Conservation (phyloP, 2,888 invertebrate species). For the Apoda limacodes region DNA sequence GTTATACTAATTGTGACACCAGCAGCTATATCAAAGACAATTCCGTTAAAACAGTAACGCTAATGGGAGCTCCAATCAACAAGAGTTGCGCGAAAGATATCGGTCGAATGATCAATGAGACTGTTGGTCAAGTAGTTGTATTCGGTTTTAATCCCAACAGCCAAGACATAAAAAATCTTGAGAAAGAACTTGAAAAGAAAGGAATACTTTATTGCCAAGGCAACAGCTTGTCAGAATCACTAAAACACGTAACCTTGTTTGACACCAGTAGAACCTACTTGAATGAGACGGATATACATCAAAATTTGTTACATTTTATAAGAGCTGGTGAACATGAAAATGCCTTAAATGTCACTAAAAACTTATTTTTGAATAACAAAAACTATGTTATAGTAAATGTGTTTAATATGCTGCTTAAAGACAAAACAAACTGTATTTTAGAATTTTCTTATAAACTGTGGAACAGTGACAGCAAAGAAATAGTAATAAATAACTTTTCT, state of each 20-base stretch:
- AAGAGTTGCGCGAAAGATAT: slow-evolving; percentile 32
- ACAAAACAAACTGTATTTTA: slow-evolving; percentile 18
- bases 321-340: slow-evolving; percentile 18
- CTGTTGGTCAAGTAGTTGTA: slow-evolving; percentile 26
- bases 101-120: slow-evolving; percentile 28
- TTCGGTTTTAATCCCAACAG: slow-evolving; percentile 25
- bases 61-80: slow-evolving; percentile 35
- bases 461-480: slow-evolving; percentile 16
- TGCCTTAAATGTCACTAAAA: slow-evolving; percentile 24
- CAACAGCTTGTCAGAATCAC: slow-evolving; percentile 20
- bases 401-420: slow-evolving; percentile 21
- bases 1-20: slow-evolving; percentile 29
- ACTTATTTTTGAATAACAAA: slow-evolving; percentile 15
- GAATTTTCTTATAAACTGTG: too few relatives aligned
- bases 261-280: slow-evolving; percentile 24
- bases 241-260: slow-evolving; percentile 24
- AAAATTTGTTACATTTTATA: slow-evolving; percentile 22
- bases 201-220: slow-evolving; percentile 21
- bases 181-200: slow-evolving; percentile 20
- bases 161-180: slow-evolving; percentile 24
- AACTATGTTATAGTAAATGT: slow-evolving; percentile 17
- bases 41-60: slow-evolving; percentile 27
- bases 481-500: slow-evolving; percentile 25
- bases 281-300: slow-evolving; percentile 20
- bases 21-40: slow-evolving; percentile 29